These are phyloP conservation scores for Drosophila tani DNA, from an alignment of 1,140 invertebrate genomes.

Conservation along the genomic window DNA sequence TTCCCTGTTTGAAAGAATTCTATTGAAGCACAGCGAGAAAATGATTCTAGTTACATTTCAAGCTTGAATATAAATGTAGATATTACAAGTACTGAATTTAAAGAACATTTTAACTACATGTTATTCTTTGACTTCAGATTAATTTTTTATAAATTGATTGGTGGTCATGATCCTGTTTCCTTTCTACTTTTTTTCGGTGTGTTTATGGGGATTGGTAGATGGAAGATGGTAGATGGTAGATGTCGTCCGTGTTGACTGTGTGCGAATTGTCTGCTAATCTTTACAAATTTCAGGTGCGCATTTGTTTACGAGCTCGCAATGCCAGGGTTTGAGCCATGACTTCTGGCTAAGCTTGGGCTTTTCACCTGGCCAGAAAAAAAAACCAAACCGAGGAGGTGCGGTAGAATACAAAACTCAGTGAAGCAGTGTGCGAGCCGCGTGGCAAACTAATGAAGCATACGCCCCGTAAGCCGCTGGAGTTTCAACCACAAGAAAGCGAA, in stretches of 20 bases:
- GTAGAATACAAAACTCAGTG: not conserved
- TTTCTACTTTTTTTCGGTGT: slow-evolving; percentile 2
- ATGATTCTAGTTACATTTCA: no score
- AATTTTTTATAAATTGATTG: no score
- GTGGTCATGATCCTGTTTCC: no score
- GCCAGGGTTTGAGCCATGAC: slow-evolving; percentile 21
- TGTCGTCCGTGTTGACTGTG: slow-evolving; percentile 59
- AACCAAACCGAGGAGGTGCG: not conserved
- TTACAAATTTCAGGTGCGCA: slow-evolving; percentile 78
- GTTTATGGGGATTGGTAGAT: not conserved
- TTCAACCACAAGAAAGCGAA: not conserved
- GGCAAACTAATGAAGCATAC: slow-evolving; percentile 12
- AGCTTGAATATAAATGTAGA: not conserved
- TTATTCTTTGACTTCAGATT: not conserved
- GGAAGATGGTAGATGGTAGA: slow-evolving; percentile 31
- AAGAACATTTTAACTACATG: no score
- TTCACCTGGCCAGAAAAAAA: not conserved
- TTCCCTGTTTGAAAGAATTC: slow-evolving; percentile 14
- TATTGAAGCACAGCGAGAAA: not conserved
- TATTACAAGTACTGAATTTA: not conserved
- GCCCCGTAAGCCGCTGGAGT: not conserved
- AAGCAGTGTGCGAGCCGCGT: not conserved
- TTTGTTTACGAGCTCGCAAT: slow-evolving; percentile 64
- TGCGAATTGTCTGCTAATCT: slow-evolving; percentile 82
- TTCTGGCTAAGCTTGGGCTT: slow-evolving; percentile 42